Percentiles rank a stretch among this genome's conserved stretches.
phyloP scores from a whole-genome alignment of 2,888 invertebrate genomes.

The Physocephala rufipes region DNA sequence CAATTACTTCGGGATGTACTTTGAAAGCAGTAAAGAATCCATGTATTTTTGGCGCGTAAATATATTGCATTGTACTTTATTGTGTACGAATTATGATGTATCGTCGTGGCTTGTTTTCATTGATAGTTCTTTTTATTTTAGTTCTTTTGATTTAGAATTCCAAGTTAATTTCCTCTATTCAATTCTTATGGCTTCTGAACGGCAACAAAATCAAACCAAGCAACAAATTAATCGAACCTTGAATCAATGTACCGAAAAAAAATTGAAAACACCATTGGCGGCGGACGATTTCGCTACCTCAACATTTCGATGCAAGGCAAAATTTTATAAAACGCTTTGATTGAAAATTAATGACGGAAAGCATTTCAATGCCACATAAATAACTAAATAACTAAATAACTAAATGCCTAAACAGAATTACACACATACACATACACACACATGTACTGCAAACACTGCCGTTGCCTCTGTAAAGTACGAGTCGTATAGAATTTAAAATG shows the following conservation, averaged over 20 bases:
- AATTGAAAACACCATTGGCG: background rate
- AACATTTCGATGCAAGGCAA: background rate
- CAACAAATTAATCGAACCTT: no score
- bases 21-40: no score
- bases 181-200: background rate
- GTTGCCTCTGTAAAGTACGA: background rate
- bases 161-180: slow-evolving; percentile 2
- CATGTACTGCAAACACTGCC: background rate
- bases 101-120: no score
- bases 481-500: background rate
- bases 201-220: no score
- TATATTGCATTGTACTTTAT: no score
- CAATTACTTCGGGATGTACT: no score
- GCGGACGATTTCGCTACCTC: background rate
- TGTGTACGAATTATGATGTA: no score
- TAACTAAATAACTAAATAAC: no score
- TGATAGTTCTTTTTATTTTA: no score
- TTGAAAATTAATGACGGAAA: slow-evolving; percentile 33
- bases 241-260: background rate
- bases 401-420: slow-evolving; percentile 15
- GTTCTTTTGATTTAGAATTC: no score
- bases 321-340: slow-evolving; percentile 19
- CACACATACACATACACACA: slow-evolving; percentile 4
- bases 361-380: slow-evolving; percentile 24
- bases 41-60: no score